Evolutionary conservation across 2,113 vertebrate species (phyloP).

Genomic region (Chionomys nivalis): DNA sequence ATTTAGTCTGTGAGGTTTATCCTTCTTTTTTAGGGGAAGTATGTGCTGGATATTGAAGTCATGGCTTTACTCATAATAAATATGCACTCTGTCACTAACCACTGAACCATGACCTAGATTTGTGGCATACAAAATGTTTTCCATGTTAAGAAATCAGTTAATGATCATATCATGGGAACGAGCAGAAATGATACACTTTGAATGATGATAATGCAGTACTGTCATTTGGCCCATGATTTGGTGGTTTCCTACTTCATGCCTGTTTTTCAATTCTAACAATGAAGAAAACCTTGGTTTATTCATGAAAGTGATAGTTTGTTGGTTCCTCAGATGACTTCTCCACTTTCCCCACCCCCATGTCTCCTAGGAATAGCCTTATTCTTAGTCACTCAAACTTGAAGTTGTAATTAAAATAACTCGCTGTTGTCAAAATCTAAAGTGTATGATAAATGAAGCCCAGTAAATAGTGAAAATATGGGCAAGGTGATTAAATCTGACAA

Average conservation of each 20-base stretch:
- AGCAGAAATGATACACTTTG: background rate
- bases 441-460: constrained; percentile 86
- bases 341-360: background rate
- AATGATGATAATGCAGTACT: background rate
- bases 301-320: constrained; percentile 50
- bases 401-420: constrained; percentile 79
- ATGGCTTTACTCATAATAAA: background rate
- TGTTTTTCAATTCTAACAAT: constrained; percentile 38
- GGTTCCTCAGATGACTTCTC: constrained; percentile 40
- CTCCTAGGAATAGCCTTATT: constrained; percentile 52
- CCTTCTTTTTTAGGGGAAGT: background rate
- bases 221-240: background rate
- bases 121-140: background rate
- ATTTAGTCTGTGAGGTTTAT: background rate
- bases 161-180: background rate
- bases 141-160: constrained; percentile 29
- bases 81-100: background rate
- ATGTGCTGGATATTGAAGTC: background rate
- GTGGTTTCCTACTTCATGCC: background rate
- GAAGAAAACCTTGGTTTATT: constrained; percentile 49
- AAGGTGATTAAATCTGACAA: constrained; percentile 93
- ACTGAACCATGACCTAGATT: background rate
- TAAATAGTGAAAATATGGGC: constrained; percentile 87
- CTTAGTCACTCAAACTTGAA: constrained; percentile 62
- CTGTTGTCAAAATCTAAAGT: constrained; percentile 85